Percentiles rank a stretch among this genome's conserved stretches.
Conservation (phyloP, 2,113 vertebrate species). For the Eidolon helvum region DNA sequence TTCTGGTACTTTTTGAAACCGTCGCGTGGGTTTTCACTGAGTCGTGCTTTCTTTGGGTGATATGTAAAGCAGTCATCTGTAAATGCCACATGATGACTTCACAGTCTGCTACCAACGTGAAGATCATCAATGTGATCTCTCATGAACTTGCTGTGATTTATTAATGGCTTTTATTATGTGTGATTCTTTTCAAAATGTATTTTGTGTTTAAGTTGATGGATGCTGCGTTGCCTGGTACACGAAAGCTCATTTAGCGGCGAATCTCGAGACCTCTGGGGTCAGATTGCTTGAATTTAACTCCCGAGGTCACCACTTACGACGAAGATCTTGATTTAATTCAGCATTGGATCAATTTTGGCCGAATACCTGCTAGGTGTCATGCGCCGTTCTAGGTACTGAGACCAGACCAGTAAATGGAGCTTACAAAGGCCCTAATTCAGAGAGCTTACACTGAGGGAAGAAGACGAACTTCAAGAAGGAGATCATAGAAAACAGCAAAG, state of each 20-base stretch:
- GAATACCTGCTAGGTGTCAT: rapidly evolving
- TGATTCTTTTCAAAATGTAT: neutral
- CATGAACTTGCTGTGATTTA: neutral
- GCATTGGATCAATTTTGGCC: neutral
- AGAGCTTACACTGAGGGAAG: neutral
- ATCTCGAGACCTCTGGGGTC: neutral
- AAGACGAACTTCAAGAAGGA: neutral
- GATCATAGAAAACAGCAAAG: neutral
- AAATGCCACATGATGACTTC: neutral
- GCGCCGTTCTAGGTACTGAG: neutral
- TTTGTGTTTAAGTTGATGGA: neutral
- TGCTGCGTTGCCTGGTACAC: neutral
- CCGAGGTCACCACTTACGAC: neutral
- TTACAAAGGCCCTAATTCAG: rapidly evolving
- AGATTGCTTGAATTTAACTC: neutral
- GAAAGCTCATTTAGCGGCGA: neutral
- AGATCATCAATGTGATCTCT: neutral
- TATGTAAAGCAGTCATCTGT: neutral
- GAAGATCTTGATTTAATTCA: neutral
- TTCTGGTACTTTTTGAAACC: neutral
- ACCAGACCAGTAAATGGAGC: neutral
- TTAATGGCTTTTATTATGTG: neutral
- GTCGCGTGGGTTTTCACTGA: neutral
- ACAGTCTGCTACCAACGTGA: rapidly evolving
- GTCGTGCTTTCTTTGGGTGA: neutral